Percentiles rank a stretch among this genome's conserved stretches.
Evolutionary conservation across 2,888 invertebrate genomes (phyloP).

Genomic region (Phyto melanocephala): DNA sequence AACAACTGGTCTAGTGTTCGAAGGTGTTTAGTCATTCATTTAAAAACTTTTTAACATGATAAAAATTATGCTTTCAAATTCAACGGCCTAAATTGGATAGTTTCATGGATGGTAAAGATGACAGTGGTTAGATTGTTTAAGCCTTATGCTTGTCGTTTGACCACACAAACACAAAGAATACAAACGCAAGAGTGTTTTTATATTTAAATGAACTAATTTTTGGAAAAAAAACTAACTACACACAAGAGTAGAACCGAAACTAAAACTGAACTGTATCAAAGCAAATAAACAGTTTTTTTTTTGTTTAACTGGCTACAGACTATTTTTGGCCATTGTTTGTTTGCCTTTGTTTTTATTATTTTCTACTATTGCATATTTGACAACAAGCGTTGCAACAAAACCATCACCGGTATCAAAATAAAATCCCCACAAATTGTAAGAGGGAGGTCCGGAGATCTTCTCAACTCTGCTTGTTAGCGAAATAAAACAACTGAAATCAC

Average conservation of each 20-base stretch:
- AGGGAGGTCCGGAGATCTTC: no score
- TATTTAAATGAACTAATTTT: constrained; percentile 34
- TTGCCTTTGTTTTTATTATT: constrained; percentile 27
- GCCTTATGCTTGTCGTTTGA: neutral
- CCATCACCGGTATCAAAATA: neutral
- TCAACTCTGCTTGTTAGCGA: neutral
- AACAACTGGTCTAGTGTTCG: constrained; percentile 33
- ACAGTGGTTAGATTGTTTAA: no score
- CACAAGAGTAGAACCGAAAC: neutral
- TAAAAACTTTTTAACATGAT: neutral
- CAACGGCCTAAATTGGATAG: constrained; percentile 20
- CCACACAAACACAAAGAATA: neutral
- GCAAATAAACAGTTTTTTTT: constrained; percentile 24
- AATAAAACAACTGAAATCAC: constrained; percentile 36
- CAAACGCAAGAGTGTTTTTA: neutral
- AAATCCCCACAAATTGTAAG: neutral
- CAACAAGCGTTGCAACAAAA: neutral
- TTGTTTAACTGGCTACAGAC: constrained; percentile 4
- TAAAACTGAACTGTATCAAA: constrained; percentile 11
- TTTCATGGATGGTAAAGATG: neutral
- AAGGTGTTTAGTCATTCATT: constrained; percentile 46
- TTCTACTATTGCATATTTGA: constrained; percentile 60
- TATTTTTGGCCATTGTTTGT: constrained; percentile 2
- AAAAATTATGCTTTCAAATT: constrained; percentile 9
- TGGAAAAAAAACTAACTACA: neutral